Conservation (phyloP, 92 coral and sea anemone species). For the Actinostola sp. region DNA sequence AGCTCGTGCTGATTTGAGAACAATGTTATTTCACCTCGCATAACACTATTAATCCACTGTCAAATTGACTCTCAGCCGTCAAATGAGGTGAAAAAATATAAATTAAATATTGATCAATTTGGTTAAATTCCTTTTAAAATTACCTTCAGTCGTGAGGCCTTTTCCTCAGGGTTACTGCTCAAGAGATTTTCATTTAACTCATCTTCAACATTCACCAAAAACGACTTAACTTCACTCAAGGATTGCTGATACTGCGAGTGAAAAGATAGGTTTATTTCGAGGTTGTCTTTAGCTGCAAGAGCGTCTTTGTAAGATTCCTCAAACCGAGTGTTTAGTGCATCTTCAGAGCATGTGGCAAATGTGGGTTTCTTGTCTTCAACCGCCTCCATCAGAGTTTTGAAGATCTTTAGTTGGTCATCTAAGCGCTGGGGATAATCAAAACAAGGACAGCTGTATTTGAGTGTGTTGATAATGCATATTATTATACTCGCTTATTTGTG, state of each 20-base stretch:
- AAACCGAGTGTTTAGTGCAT: conserved; percentile 22
- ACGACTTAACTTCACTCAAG: conserved; percentile 34
- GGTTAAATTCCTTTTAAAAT: background rate
- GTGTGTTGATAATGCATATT: conserved; percentile 14
- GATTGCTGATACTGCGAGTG: conserved; percentile 66
- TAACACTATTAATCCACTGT: too few relatives aligned
- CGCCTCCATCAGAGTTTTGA: conserved; percentile 63
- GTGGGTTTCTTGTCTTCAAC: conserved; percentile 52
- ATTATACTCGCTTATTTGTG: conserved; percentile 10
- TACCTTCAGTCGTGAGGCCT: conserved; percentile 21
- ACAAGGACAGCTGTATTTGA: conserved; percentile 34
- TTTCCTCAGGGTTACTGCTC: conserved; percentile 10
- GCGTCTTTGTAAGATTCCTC: conserved; percentile 49
- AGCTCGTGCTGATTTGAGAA: too few relatives aligned
- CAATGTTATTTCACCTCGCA: too few relatives aligned
- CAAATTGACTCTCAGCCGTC: too few relatives aligned
- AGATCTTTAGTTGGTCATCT: conserved; percentile 57
- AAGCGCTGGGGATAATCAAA: conserved; percentile 59
- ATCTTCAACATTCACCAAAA: conserved; percentile 34
- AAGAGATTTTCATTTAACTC: conserved; percentile 24
- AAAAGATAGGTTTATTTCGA: conserved; percentile 63
- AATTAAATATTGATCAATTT: conserved; percentile 10
- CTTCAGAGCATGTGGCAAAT: conserved; percentile 33
- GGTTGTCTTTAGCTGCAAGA: conserved; percentile 31
- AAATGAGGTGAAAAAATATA: too few relatives aligned